Base-by-base conservation (phyloP, 1,140 invertebrate species). In the Drosophila elegans region DNA sequence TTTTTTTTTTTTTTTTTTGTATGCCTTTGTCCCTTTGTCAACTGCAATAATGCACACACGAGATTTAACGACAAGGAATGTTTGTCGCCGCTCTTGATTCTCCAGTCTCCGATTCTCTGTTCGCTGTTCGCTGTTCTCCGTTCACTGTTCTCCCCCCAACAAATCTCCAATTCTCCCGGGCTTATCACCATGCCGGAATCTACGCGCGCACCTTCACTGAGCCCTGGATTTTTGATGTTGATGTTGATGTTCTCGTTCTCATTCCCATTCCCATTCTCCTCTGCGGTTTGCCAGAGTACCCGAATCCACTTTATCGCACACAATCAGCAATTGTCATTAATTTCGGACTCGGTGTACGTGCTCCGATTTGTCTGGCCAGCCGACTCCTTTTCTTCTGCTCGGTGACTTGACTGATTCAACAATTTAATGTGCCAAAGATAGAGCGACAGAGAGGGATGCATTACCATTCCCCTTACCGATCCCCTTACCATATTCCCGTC, bases 241-340 rank as follows among this genome's bases (percentile, higher is more conserved):
- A 21, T 21, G 16, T 21, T 45, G 49, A 57, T 41, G 36, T 48
- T 62, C 16, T 21, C 16, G 16, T 21, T 21, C 16, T 21, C 16
- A 1, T 21, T 21, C 16, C 1, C 16, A 21, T 21, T 21, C 51
- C 1, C 16, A 21, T 21, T 21, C 51, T 52, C 39, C 32, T 48
- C 45, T 69, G 42, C 25, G 46, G 54, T 49, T 44, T 78, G 45
- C 38, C 41, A 46, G 45, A 60, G 68, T 63, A 61, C 73, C 75
- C 80, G 82, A 36, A 67, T 63, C 66, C 71, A 49, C 45, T 73
- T 83, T 88, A 88, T 88, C 83, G 73, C 83, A 88, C 83, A 88
- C 84, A 88, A 88, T 88, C 83, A 88, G 83, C 83, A 89, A 88
- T 88, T 88, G 83, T 88, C 83, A 88, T 88, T 88, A 88, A 88